Base-by-base conservation (phyloP, 53 echinoderm and acorn worm genomes). In the Glandiceps talaboti region DNA sequence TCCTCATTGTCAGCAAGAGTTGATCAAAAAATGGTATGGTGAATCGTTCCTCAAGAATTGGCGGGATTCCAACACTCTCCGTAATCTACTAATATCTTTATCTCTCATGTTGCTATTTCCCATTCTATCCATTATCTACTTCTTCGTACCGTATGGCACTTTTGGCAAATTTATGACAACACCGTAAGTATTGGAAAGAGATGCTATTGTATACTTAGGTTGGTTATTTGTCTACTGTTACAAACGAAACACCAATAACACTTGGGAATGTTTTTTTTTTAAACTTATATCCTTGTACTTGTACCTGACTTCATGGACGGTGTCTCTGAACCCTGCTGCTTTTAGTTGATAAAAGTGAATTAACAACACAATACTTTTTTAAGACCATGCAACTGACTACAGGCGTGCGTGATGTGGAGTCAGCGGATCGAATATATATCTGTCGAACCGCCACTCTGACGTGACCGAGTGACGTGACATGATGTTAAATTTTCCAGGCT, bases 11-110 rank as follows among this genome's bases (percentile, higher is more conserved):
- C 64, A 45, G 64, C 64, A 45, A 45, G 64, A 45, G 14, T 87
- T 96, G 78, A 96, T 96, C 85, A 96, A 90, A 33, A 86, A 88
- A 29, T 96, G 92, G 82, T 93, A 93, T 75, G 94, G 94, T 1
- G 20, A 45, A 6, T 6, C 6, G 6, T 83, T 86, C 29, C 80
- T 91, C 85, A 85, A 89, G 28, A 85, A 83, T 75, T 89, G 84
- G 76, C 85, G 91, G 14, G 92, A 94, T 80, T 91, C 89, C 91
- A 77, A 86, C 25, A 78, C 88, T 30, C 81, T 82, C 76, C 86
- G 87, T 77, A 89, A 92, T 82, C 73, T 92, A 1, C 76, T 90
- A 30, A 83, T 89, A 25, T 86, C 85, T 28, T 45, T 92, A 14
- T 28, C 83, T 25, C 82, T 96, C 29, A 91, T 93, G 82, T 28